These are phyloP conservation scores for Siniperca chuatsi DNA, from an alignment of 2,113 vertebrate species.

Conservation along the genomic window DNA sequence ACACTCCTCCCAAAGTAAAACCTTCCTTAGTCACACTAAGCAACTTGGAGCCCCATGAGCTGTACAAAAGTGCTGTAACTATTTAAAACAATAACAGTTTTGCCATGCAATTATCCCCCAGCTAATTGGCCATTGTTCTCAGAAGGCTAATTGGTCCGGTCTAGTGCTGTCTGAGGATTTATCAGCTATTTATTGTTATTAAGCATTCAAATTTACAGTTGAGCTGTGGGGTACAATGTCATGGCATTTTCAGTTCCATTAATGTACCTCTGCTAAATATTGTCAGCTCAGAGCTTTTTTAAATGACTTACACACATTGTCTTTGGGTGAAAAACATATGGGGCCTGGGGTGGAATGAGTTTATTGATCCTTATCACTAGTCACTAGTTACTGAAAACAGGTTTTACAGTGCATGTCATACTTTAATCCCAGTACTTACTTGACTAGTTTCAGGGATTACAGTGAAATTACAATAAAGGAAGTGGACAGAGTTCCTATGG, in stretches of 20 bases:
- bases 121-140: conserved; percentile 43
- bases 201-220: conserved; percentile 53
- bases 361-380: conserved; percentile 19
- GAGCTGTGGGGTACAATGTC: conserved; percentile 15
- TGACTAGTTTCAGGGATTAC: neutral
- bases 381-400: neutral
- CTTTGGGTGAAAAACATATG: neutral
- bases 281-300: conserved; percentile 19
- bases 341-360: neutral
- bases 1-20: neutral
- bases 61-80: neutral
- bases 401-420: neutral
- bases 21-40: neutral
- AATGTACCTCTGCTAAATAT: conserved; percentile 19
- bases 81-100: conserved; percentile 28
- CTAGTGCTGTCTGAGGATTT: conserved; percentile 32
- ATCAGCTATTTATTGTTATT: conserved; percentile 43
- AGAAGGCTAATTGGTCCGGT: conserved; percentile 22
- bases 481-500: neutral
- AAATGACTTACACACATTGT: conserved; percentile 22
- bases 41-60: conserved; percentile 1
- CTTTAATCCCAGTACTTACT: neutral
- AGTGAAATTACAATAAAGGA: neutral
- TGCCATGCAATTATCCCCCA: neutral
- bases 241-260: conserved; percentile 46